Evolutionary conservation across 2,888 invertebrate species (phyloP).

Genomic region (Pasiphila rectangulata): DNA sequence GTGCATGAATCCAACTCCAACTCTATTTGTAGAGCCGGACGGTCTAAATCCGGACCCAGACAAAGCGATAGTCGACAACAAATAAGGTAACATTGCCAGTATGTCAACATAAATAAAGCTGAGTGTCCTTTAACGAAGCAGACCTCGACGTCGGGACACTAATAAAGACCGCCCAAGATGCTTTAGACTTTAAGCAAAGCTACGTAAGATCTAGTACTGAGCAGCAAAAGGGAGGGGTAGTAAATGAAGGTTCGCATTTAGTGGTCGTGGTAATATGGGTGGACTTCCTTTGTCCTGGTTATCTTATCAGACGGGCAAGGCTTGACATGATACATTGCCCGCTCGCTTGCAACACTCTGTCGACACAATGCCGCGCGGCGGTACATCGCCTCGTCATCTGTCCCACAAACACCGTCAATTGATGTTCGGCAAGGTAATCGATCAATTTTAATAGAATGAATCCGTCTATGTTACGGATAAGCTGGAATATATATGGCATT

Average conservation of each 20-base stretch:
- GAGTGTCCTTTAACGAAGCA: slow-evolving; percentile 80
- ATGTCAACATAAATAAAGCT: slow-evolving; percentile 79
- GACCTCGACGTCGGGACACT: slow-evolving; percentile 73
- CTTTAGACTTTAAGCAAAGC: slow-evolving; percentile 56
- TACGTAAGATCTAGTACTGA: slow-evolving; percentile 52
- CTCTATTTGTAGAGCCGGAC: slow-evolving; percentile 53
- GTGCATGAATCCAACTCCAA: slow-evolving; percentile 43
- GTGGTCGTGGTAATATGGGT: slow-evolving; percentile 75
- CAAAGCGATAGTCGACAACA: slow-evolving; percentile 54
- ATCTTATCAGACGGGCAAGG: slow-evolving; percentile 74
- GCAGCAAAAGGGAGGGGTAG: slow-evolving; percentile 46
- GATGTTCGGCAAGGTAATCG: slow-evolving; percentile 43
- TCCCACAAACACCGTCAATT: slow-evolving; percentile 17
- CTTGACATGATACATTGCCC: slow-evolving; percentile 76
- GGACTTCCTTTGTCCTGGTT: slow-evolving; percentile 80
- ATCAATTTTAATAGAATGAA: slow-evolving; percentile 52
- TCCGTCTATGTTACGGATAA: slow-evolving; percentile 47
- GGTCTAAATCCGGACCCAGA: slow-evolving; percentile 45
- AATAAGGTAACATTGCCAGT: slow-evolving; percentile 76
- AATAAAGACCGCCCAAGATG: slow-evolving; percentile 56
- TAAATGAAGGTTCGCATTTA: slow-evolving; percentile 76
- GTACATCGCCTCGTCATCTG: not conserved
- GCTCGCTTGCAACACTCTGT: slow-evolving; percentile 43
- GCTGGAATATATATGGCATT: slow-evolving; percentile 46
- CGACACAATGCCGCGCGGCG: slow-evolving; percentile 9